A percentile compares a stretch with the other conserved stretches of the same genome.
phyloP scores from a whole-genome alignment of 2,888 invertebrate species.

The Tetramorium bicarinatum region DNA sequence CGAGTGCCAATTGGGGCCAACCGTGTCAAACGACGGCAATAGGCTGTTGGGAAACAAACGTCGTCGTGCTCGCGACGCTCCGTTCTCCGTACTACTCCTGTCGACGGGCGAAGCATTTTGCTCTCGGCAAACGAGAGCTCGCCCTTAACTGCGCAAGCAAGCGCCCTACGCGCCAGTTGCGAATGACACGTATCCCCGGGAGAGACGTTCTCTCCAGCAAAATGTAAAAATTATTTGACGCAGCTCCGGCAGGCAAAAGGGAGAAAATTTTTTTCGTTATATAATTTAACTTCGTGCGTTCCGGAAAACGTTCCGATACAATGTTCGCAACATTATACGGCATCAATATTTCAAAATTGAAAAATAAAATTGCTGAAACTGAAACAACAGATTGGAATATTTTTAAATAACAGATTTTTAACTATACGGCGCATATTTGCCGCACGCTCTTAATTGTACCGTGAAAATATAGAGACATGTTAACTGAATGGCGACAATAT shows the following conservation, averaged over 20 bases:
- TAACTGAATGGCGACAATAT: neutral
- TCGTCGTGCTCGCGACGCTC: conserved; percentile 58
- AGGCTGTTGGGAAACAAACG: conserved; percentile 85
- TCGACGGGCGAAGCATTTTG: neutral
- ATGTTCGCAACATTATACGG: neutral
- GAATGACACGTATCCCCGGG: neutral
- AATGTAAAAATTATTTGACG: neutral
- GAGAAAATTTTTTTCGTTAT: neutral
- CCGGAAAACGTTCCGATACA: neutral
- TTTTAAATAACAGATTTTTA: neutral
- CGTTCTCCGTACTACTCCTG: conserved; percentile 27
- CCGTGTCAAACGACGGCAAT: conserved; percentile 84
- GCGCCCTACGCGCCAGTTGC: neutral
- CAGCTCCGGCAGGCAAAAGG: neutral
- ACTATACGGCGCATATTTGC: neutral
- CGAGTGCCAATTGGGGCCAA: conserved; percentile 85
- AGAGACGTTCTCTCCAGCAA: neutral
- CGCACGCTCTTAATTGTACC: neutral
- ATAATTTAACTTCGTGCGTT: neutral
- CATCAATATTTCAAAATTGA: neutral
- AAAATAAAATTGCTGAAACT: neutral
- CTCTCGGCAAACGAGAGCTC: conserved; percentile 4
- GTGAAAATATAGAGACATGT: neutral
- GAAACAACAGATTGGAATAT: neutral
- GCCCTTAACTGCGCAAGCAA: neutral